Evolutionary conservation across 2,797 vertebrate genomes (phyloP), one percentile per base, ranked within the genome.

Genomic region (Gorsachius magnificus): DNA sequence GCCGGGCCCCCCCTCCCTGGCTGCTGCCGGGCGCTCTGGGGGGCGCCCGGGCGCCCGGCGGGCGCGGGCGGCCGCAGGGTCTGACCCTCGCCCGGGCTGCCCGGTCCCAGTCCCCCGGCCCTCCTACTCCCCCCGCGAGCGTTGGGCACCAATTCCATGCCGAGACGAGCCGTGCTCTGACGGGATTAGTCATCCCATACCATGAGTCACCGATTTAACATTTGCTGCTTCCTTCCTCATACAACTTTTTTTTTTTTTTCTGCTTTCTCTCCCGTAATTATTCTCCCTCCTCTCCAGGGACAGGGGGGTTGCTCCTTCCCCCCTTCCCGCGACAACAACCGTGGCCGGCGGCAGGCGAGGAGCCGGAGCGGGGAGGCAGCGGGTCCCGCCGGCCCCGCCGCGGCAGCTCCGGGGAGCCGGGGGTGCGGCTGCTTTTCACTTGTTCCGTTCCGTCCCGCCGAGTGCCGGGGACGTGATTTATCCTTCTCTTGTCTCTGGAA

Each of bases 201-300:
- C 60, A 11, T 94, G 96, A 97, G 91, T 96, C 97, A 97, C 81
- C 11, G 64, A 11, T 66, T 63, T 35, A 93, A 74, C 89, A 87
- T 94, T 96, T 80, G 90, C 95, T 61, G 56, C 72, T 97, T 95
- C 96, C 95, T 97, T 96, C 96, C 91, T 89, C 92, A 10, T 25
- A 26, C 48, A 16, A 6, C 68, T 84, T 51, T 15, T 29, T 9
- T 45, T 46, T 4, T 33, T 38, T 65, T 5, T 6, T 25, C 20
- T 77, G 56, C 54, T 46, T 86, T 94, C 66, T 74, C 58, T 48
- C 2, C 45, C 25, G 46, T 54, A 21, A 43, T 50, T 38, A 12
- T 57, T 66, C 31, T 6, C 28, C 19, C 38, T 61, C 28, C 43
- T 53, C 12, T 29, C 58, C 61, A 5, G 61, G 66, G 46, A 31